Conservation (phyloP, 2,797 vertebrate species). For the Carcharodon carcharias region DNA sequence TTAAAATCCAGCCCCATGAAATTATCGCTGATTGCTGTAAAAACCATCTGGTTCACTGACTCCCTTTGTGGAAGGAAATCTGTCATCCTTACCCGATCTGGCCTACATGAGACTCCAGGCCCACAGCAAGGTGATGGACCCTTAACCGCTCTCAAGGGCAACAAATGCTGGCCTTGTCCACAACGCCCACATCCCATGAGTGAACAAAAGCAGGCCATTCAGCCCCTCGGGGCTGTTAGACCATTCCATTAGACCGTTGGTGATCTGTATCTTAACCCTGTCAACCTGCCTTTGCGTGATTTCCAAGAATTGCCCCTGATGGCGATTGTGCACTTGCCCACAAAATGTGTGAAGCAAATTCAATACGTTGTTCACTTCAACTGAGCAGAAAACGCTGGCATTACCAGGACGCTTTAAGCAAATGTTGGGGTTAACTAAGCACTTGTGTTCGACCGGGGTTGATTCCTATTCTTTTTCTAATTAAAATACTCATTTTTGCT, state of each 20-base stretch:
- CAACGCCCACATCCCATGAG: too few relatives aligned
- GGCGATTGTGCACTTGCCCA: not conserved
- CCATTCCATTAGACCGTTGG: not conserved
- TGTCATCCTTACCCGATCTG: too few relatives aligned
- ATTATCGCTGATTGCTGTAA: too few relatives aligned
- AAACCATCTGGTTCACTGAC: too few relatives aligned
- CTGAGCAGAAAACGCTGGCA: not conserved
- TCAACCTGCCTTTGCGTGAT: not conserved
- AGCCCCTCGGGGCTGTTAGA: not conserved
- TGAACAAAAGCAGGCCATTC: not conserved
- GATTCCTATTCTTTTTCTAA: not conserved
- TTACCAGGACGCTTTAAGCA: not conserved
- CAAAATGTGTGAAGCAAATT: not conserved
- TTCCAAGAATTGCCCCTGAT: not conserved
- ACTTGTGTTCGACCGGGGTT: not conserved
- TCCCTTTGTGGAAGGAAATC: too few relatives aligned
- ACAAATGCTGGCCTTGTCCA: too few relatives aligned
- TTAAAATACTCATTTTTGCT: not conserved
- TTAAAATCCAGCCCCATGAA: too few relatives aligned
- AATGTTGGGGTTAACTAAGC: not conserved
- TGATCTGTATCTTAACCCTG: not conserved
- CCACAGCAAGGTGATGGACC: too few relatives aligned
- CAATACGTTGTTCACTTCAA: not conserved
- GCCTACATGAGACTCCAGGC: too few relatives aligned
- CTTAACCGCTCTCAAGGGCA: too few relatives aligned